phyloP scores from a whole-genome alignment of 2,113 vertebrate species.

The Phodopus roborovskii region DNA sequence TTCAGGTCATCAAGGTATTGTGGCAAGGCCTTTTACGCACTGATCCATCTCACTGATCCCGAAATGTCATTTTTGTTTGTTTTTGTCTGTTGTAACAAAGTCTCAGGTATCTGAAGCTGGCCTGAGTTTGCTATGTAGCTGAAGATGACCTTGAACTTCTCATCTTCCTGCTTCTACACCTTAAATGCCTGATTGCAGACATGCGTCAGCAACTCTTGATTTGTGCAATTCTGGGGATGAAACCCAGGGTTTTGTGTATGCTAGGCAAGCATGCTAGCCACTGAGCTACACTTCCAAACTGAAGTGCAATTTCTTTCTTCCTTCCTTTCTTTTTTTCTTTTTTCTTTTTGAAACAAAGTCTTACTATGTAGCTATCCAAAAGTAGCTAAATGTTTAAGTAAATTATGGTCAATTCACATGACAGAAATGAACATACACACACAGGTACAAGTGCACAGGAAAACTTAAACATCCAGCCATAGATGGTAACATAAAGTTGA shows the following conservation, averaged over 20 bases:
- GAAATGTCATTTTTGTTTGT: not conserved
- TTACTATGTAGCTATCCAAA: constrained; percentile 6
- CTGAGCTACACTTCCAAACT: not conserved
- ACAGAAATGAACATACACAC: not conserved
- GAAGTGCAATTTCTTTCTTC: not conserved
- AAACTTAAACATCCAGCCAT: not conserved
- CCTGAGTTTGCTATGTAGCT: not conserved
- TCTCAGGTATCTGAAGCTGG: not conserved
- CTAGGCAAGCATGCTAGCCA: not conserved
- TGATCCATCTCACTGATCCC: not conserved
- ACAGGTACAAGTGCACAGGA: not conserved
- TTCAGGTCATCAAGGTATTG: not conserved
- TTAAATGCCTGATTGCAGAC: not conserved
- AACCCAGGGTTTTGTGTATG: not conserved
- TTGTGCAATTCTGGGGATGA: not conserved
- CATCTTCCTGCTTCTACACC: not conserved
- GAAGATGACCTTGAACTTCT: not conserved
- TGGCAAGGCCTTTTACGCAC: not conserved
- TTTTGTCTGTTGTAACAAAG: not conserved
- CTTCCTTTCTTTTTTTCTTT: not conserved
- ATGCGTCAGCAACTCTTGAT: not conserved
- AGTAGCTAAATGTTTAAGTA: constrained; percentile 57
- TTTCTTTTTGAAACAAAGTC: not conserved
- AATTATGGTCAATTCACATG: constrained; percentile 34
- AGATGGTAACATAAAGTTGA: not conserved